A percentile compares a stretch with the other conserved stretches of the same genome.
These are phyloP conservation scores for Siniperca knerii DNA, from an alignment of 2,113 vertebrate species.

Conservation along the genomic window DNA sequence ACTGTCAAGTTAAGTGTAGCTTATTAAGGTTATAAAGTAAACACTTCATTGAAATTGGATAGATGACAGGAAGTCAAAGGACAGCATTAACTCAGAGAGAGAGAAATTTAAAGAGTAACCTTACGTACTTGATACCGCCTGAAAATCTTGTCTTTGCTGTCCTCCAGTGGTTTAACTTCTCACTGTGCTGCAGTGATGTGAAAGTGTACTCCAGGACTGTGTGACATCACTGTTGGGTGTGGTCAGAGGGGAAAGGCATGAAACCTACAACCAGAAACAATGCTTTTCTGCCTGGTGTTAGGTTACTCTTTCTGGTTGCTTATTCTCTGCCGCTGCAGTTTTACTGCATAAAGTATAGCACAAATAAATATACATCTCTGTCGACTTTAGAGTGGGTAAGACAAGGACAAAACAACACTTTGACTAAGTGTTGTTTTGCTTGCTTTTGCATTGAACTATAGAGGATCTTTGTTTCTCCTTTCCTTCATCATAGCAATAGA, in stretches of 20 bases:
- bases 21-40: background rate
- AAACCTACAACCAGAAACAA: background rate
- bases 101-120: background rate
- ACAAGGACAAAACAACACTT: constrained; percentile 7
- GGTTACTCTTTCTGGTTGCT: background rate
- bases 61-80: constrained; percentile 31
- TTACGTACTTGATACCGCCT: no score
- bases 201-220: background rate
- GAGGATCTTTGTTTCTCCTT: background rate
- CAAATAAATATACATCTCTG: background rate
- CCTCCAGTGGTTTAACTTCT: background rate
- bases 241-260: background rate
- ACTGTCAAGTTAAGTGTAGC: no score
- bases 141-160: no score
- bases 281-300: background rate
- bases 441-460: background rate
- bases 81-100: background rate
- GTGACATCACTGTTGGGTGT: background rate
- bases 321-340: background rate
- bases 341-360: background rate
- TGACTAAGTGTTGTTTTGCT: background rate
- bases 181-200: background rate
- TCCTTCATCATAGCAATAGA: background rate
- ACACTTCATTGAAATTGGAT: constrained; percentile 29
- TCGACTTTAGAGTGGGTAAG: background rate